Evolutionary conservation across 1,140 invertebrate species (phyloP), one percentile per base, ranked within the genome.

Genomic region (Kradibia gibbosae): DNA sequence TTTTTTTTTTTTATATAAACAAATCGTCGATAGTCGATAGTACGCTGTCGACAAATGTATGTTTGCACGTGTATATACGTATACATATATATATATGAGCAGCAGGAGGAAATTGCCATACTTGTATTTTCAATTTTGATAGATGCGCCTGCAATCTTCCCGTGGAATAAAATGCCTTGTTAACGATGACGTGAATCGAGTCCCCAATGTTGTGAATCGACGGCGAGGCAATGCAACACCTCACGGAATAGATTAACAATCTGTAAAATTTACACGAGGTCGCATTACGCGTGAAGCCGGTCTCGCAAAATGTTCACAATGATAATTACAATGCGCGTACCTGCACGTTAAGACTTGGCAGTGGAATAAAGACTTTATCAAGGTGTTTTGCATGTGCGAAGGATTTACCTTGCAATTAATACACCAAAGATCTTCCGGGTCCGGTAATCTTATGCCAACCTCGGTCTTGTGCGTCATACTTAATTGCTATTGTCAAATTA

Each of bases 281-380:
- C n/a, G n/a, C n/a, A n/a, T n/a, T n/a, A n/a, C n/a, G n/a, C n/a
- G n/a, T n/a, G n/a, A n/a, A n/a, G n/a, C n/a, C n/a, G n/a, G n/a
- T n/a, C n/a, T n/a, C n/a, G n/a, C n/a, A n/a, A n/a, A n/a, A n/a
- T n/a, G n/a, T n/a, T n/a, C n/a, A n/a, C 15, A 55, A 36, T 28
- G 28, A 34, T 22, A 28, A 5, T 42, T n/a, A 28, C 25, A 22
- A 65, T 48, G 10, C 8, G 42, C 13, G 65, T 28, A 85, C 88
- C 88, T 86, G 74, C 87, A 88, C n/a, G 85, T 87, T 50, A 88
- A 76, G 28, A 79, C 85, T 83, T 85, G 85, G 50, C 48, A 77
- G 25, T 87, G 84, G 78, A 85, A 86, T 28, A 82, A 73, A 20
- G 84, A 83, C 67, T 85, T 86, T 31, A 81, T 39, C 17, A 83